These are phyloP conservation scores for Calcarius ornatus DNA, from an alignment of 2,113 vertebrate species.

Conservation along the genomic window DNA sequence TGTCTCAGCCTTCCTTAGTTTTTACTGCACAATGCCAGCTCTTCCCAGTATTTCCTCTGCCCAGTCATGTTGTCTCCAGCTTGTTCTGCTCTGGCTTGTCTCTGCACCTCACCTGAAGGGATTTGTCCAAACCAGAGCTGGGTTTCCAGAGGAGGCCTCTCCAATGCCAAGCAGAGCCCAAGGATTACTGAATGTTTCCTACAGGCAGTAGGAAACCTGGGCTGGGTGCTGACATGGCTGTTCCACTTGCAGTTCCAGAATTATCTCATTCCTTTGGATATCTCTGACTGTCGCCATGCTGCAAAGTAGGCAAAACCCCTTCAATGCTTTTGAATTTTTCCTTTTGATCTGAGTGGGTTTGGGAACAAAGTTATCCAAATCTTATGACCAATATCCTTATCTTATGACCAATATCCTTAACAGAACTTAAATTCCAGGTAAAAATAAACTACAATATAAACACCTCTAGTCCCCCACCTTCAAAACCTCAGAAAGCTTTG, in stretches of 20 bases:
- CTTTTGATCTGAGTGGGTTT: background rate
- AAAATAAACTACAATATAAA: background rate
- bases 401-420: background rate
- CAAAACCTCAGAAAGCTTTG: background rate
- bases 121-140: fast-evolving
- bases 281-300: background rate
- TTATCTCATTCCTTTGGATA: background rate
- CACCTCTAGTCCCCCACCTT: fast-evolving
- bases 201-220: fast-evolving
- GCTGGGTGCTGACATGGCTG: background rate
- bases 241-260: conserved; percentile 15
- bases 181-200: background rate
- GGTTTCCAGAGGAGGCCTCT: background rate
- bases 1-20: background rate
- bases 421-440: background rate
- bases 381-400: background rate
- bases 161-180: background rate
- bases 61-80: fast-evolving
- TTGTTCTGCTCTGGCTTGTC: background rate
- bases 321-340: background rate
- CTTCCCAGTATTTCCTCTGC: background rate
- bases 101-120: background rate
- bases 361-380: background rate
- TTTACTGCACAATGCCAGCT: background rate
- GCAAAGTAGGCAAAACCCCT: background rate